These are phyloP conservation scores for Tridacna gigas DNA, from an alignment of 2,888 invertebrate species.

Conservation along the genomic window DNA sequence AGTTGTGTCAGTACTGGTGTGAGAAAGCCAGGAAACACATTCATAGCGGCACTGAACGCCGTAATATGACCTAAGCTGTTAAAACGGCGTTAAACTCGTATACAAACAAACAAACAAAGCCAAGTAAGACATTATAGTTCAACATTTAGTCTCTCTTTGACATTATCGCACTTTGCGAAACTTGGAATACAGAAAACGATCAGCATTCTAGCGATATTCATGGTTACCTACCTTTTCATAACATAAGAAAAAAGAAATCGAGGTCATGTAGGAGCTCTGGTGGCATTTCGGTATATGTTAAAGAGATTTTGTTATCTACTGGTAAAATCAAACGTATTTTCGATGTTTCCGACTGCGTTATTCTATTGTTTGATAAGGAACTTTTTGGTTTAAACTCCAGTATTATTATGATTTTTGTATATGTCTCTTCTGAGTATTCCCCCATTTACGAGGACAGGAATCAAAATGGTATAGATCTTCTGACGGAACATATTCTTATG, in stretches of 20 bases:
- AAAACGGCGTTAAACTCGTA: neutral
- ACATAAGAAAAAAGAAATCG: neutral
- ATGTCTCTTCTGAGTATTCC: slow-evolving; percentile 2
- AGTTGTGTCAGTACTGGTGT: no score
- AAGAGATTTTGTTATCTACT: neutral
- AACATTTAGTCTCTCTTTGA: no score
- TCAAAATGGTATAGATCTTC: neutral
- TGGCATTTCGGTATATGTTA: neutral
- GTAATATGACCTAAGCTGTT: neutral
- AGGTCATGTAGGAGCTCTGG: neutral
- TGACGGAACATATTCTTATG: slow-evolving; percentile 1
- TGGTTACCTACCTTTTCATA: slow-evolving; percentile 4
- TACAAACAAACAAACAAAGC: neutral
- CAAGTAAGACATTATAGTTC: neutral
- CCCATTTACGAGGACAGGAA: neutral
- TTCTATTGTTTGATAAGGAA: neutral
- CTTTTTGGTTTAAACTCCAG: neutral
- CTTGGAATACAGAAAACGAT: no score
- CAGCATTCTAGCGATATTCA: no score
- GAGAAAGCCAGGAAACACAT: neutral
- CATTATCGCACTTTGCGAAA: no score
- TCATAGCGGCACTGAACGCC: no score
- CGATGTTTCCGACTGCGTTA: neutral
- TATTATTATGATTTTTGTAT: neutral
- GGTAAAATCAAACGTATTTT: slow-evolving; percentile 1